These are phyloP conservation scores for Lapara coniferarum DNA, from an alignment of 2,888 invertebrate genomes.

Conservation along the genomic window DNA sequence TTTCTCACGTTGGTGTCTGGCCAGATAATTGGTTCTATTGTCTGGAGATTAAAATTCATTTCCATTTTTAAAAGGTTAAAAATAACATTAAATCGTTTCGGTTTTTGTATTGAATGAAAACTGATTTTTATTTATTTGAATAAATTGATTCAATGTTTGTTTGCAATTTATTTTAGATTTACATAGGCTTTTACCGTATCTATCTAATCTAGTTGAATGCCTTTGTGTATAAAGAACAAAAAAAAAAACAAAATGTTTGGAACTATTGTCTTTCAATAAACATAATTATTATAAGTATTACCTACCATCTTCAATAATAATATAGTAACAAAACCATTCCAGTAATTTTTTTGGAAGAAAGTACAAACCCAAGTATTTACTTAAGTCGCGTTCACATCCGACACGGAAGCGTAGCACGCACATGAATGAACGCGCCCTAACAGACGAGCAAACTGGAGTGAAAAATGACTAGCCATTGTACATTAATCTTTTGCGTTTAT, in stretches of 20 bases:
- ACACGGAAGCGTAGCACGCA: background rate
- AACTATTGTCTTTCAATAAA: no score
- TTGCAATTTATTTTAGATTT: no score
- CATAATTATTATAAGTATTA: no score
- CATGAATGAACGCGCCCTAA: background rate
- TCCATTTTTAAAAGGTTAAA: background rate
- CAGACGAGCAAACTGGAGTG: background rate
- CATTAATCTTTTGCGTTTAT: constrained; percentile 8
- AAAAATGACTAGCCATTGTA: constrained; percentile 1
- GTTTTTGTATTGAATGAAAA: background rate
- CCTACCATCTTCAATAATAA: no score
- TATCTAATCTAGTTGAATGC: no score
- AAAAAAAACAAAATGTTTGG: no score
- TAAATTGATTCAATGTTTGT: background rate
- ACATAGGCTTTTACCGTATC: no score
- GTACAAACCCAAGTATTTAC: background rate
- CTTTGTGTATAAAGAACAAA: no score
- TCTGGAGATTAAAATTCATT: constrained; percentile 1
- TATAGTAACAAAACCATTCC: no score
- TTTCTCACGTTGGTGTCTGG: background rate
- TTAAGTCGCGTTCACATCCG: constrained; percentile 1
- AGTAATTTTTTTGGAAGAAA: no score
- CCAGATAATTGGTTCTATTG: background rate
- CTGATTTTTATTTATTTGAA: background rate
- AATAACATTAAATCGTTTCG: background rate